A percentile compares a stretch with the other conserved stretches of the same genome.
Conservation (phyloP, 1,140 invertebrate species). For the Hyles vespertilio region DNA sequence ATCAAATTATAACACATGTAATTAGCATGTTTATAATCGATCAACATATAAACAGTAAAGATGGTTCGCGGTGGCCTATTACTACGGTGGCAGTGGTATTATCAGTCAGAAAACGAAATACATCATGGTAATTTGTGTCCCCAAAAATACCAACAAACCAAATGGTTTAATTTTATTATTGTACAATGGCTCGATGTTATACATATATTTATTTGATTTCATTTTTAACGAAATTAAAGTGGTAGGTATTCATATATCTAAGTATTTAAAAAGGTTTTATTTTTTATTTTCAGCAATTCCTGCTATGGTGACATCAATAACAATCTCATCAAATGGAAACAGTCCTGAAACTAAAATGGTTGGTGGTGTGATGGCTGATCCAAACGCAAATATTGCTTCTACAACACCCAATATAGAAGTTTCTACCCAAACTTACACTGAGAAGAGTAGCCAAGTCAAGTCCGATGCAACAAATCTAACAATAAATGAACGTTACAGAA, state of each 20-base stretch:
- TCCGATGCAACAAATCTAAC: conserved; percentile 52
- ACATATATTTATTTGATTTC: no score
- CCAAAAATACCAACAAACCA: no score
- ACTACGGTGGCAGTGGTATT: no score
- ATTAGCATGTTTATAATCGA: no score
- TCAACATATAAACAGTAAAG: no score
- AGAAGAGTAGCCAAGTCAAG: conserved; percentile 29
- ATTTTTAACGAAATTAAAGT: no score
- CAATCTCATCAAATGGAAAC: conserved; percentile 70
- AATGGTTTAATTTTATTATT: no score
- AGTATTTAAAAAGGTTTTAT: conserved; percentile 6
- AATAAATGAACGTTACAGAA: conserved; percentile 81
- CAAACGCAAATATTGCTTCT: conserved; percentile 37
- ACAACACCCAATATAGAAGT: conserved; percentile 22
- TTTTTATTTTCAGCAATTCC: conserved; percentile 64
- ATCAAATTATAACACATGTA: no score
- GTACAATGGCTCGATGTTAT: no score
- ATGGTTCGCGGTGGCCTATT: no score
- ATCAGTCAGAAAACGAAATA: no score
- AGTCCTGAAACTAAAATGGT: conserved; percentile 70
- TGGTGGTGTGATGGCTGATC: conserved; percentile 50
- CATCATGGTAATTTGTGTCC: no score
- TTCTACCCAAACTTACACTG: conserved; percentile 23
- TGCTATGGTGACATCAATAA: conserved; percentile 49
- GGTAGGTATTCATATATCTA: not conserved